phyloP scores from a whole-genome alignment of 2,888 invertebrate genomes.

The Sarcophaga carnaria region DNA sequence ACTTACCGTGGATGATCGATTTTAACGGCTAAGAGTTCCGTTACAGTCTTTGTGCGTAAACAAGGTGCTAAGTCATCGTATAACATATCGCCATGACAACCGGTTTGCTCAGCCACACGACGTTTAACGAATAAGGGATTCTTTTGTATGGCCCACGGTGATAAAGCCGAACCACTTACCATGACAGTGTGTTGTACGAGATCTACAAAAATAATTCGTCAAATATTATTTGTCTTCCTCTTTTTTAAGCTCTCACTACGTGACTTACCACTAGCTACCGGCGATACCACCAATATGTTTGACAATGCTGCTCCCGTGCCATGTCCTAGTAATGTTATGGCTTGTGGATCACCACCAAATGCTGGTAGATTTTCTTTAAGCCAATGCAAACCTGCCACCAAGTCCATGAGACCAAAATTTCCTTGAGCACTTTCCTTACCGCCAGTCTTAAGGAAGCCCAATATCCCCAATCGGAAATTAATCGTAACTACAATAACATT shows the following conservation, averaged over 20 bases:
- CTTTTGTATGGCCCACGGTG: slow-evolving; percentile 95
- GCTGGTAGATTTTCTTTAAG: slow-evolving; percentile 95
- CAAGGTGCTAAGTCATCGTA: slow-evolving; percentile 93
- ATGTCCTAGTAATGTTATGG: slow-evolving; percentile 97
- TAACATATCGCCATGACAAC: slow-evolving; percentile 91
- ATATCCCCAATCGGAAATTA: slow-evolving; percentile 94
- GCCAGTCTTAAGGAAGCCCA: slow-evolving; percentile 95
- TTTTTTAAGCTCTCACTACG: neutral
- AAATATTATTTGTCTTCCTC: neutral
- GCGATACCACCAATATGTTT: slow-evolving; percentile 97
- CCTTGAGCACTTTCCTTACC: slow-evolving; percentile 94
- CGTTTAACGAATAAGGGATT: slow-evolving; percentile 91
- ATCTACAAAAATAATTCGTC: slow-evolving; percentile 84
- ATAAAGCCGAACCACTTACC: slow-evolving; percentile 94
- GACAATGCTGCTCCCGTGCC: slow-evolving; percentile 98
- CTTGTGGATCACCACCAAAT: slow-evolving; percentile 96
- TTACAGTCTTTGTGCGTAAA: slow-evolving; percentile 89
- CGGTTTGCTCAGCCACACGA: slow-evolving; percentile 91
- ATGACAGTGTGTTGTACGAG: slow-evolving; percentile 93
- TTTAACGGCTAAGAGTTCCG: slow-evolving; percentile 88
- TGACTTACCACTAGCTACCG: slow-evolving; percentile 93
- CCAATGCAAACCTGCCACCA: slow-evolving; percentile 98
- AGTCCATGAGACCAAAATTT: slow-evolving; percentile 95
- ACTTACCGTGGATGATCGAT: slow-evolving; percentile 87
- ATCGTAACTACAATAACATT: slow-evolving; percentile 94